Percentiles rank a stretch among this genome's conserved stretches.
phyloP scores from a whole-genome alignment of 2,113 vertebrate genomes.

The Cnemophilus loriae region DNA sequence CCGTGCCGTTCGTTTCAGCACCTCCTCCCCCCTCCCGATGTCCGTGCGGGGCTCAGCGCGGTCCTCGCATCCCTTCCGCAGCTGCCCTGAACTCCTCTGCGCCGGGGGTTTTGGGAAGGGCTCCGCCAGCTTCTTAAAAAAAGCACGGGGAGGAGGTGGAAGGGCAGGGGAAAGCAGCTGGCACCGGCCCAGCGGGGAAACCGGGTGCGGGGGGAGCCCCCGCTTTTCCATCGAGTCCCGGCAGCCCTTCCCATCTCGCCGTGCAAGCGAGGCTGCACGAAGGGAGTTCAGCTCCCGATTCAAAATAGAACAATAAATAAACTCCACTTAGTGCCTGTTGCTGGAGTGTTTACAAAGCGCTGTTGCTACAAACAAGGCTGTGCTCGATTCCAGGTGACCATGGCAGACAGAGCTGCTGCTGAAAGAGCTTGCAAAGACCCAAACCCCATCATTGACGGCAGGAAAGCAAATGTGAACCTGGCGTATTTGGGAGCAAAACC shows the following conservation, averaged over 20 bases:
- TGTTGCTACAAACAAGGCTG: constrained; percentile 26
- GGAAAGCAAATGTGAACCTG: constrained; percentile 96
- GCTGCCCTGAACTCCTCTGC: background rate
- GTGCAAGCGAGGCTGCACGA: background rate
- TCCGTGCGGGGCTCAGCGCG: background rate
- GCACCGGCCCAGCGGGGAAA: background rate
- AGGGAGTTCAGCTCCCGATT: background rate
- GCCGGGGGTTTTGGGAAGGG: background rate
- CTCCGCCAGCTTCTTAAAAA: background rate
- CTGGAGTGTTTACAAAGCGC: background rate
- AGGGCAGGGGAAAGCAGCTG: background rate
- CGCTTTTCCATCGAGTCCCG: fast-evolving
- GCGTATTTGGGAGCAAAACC: constrained; percentile 96
- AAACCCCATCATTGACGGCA: constrained; percentile 95
- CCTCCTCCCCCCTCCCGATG: background rate
- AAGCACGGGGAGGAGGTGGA: background rate
- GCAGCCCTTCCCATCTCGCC: background rate
- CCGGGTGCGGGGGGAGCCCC: background rate
- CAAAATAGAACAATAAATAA: background rate
- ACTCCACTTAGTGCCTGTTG: background rate
- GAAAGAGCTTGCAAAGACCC: constrained; percentile 96
- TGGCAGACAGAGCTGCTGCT: constrained; percentile 89
- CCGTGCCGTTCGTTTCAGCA: background rate
- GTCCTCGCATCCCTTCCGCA: background rate
- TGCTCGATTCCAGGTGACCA: constrained; percentile 83